These are phyloP conservation scores for Caenorhabditis wallacei DNA, from an alignment of 2,888 invertebrate species.

Conservation along the genomic window DNA sequence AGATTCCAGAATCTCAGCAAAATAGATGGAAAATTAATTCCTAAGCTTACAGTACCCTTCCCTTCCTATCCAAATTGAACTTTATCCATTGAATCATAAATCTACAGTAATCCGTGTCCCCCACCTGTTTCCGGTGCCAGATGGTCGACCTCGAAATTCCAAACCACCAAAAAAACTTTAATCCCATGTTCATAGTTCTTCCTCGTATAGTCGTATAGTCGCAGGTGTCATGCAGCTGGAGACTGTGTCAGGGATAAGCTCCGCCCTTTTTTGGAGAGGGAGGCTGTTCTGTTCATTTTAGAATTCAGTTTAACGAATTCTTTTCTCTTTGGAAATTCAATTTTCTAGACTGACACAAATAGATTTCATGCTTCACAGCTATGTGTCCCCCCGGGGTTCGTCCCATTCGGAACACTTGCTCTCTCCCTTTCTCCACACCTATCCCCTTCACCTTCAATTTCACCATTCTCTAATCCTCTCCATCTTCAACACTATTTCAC, in stretches of 20 bases:
- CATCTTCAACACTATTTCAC: not conserved
- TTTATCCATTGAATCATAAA: no score
- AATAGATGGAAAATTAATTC: no score
- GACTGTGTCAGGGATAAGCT: not conserved
- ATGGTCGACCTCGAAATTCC: slow-evolving; percentile 11
- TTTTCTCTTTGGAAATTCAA: no score
- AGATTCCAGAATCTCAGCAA: no score
- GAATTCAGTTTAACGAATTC: not conserved
- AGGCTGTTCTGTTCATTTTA: not conserved
- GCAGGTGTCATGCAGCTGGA: slow-evolving; percentile 3
- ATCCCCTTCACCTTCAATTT: not conserved
- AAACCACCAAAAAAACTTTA: slow-evolving; percentile 6
- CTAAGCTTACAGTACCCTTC: no score
- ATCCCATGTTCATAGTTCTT: not conserved
- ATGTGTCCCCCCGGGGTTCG: no score
- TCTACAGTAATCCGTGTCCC: not conserved
- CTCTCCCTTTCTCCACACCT: not conserved
- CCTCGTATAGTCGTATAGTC: not conserved
- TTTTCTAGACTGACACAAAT: no score
- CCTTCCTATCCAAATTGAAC: no score
- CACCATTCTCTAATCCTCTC: slow-evolving; percentile 3
- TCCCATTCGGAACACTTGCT: no score
- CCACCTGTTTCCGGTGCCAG: slow-evolving; percentile 6
- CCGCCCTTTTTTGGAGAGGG: not conserved
- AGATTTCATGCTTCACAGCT: no score